Evolutionary conservation across 2,113 vertebrate species (phyloP), one percentile per base, ranked within the genome.

Genomic region (Larimichthys polyactis): DNA sequence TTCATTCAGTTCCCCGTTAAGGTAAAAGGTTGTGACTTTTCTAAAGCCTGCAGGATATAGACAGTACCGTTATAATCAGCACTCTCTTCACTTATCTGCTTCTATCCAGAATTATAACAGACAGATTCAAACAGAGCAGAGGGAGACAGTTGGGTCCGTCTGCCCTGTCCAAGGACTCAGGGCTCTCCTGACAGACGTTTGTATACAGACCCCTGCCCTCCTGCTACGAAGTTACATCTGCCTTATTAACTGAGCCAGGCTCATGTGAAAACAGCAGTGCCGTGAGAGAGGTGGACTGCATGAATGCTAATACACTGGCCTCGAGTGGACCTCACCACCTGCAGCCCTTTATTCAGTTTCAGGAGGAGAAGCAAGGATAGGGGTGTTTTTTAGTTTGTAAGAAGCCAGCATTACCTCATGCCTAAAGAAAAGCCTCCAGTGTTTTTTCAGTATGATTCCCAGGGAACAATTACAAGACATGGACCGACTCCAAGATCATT

Each of bases 401-500:
- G 55, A 60, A 79, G 64, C 62, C 72, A 60, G 63, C 63, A 76
- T 86, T 77, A 71, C 64, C 55, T 78, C 87, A 87, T 49, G 69
- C 54, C 72, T 71, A 29, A 51, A 43, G 78, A 79, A 78, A 78
- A 83, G 71, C 68, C 72, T 71, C 51, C 10, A 20, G 74, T 57
- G 72, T 73, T 17, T 73, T 73, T 78, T 71, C 60, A 32, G 5
- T 59, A 57, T 32, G 29, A 90, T 58, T 90, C 75, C 81, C 62
- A 71, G 55, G 64, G 60, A 86, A 76, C 83, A 81, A 80, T 90
- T 70, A 84, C 51, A 58, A 80, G 55, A 90, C 72, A 48, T 90
- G 88, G 87, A 87, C 43, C 2, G 14, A 70, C 57, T 92, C 84
- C 89, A 90, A 81, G 27, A 86, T 83, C 70, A 88, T 92, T 91